Base-by-base conservation (phyloP, 1,140 invertebrate genomes). In the Pseudomyrmex pallidus region DNA sequence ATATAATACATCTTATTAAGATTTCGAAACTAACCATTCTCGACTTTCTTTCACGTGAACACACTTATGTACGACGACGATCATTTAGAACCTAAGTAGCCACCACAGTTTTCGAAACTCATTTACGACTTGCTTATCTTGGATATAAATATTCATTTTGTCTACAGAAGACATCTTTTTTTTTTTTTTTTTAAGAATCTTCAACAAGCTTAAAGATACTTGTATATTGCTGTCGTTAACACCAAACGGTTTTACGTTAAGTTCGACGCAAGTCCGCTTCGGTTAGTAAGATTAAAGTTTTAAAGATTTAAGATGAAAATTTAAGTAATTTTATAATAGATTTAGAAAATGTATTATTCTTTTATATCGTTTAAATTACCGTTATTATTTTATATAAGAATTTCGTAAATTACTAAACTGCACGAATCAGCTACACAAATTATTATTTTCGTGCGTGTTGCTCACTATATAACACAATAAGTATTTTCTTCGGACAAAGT, bases 121-220 rank as follows among this genome's bases (percentile, higher is more conserved):
- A 70, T 78, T 68, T 68, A 59, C 64, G 59, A 59, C 54, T 22
- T n/a, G 50, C 5, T 4, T 10, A 15, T 35, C 12, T 59, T 2
- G 50, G 20, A 76, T 25, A 76, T 56, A 70, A 90, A 87, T 85
- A 87, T 88, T 85, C 80, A 87, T 85, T 59, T 35, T 35, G 35
- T 35, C 35, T 35, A 35, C 35, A 35, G 54, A 50, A 52, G 52
- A 22, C 76, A 83, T 89, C 83, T 85, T 25, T 25, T 84, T 85
- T 25, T 25, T 25, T 22, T 35, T 35, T 35, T 35, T 35, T 35
- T 35, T 35, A 35, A 66, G 68, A 80, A 85, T 83, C 50, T 56
- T 83, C 0, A 35, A 35, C 35, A 35, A 35, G 35, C 20, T 2
- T 89, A 88, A 86, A 72, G 82, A 82, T 77, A 86, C 20, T 20